Conservation (phyloP, 1,140 invertebrate species). For the Phocides pigmalion region DNA sequence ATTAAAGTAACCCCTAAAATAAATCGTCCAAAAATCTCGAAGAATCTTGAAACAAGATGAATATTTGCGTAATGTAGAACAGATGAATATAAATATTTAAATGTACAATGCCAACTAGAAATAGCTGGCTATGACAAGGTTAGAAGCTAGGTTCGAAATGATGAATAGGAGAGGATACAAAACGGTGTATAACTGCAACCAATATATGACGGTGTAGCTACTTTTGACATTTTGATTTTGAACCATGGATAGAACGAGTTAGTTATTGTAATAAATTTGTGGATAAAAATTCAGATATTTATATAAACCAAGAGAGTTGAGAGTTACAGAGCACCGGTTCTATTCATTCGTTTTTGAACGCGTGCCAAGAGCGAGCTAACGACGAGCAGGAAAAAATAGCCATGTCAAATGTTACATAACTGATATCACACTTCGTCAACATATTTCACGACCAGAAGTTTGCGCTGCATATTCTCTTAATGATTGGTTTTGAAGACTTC, state of each 20-base stretch:
- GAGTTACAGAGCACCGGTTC: conserved; percentile 33
- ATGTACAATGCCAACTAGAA: conserved; percentile 37
- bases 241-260: background rate
- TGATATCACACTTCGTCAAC: conserved; percentile 51
- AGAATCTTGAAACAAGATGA: conserved; percentile 21
- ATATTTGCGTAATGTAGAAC: conserved; percentile 23
- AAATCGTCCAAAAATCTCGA: conserved; percentile 4
- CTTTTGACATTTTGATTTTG: background rate
- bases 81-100: conserved; percentile 28
- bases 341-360: conserved; percentile 53
- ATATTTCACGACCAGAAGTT: conserved; percentile 25
- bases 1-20: too few species aligned
- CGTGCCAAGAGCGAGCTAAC: conserved; percentile 68
- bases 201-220: background rate
- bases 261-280: conserved; percentile 8
- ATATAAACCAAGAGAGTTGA: conserved; percentile 25
- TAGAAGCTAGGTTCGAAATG: conserved; percentile 20
- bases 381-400: conserved; percentile 75
- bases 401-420: conserved; percentile 69
- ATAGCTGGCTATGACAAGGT: conserved; percentile 41
- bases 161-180: conserved; percentile 1
- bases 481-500: background rate
- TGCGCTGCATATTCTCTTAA: background rate
- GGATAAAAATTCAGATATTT: conserved; percentile 20
- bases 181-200: too few species aligned